Evolutionary conservation across 53 echinoderm and acorn worm genomes (phyloP).

Genomic region (Antedon mediterranea): DNA sequence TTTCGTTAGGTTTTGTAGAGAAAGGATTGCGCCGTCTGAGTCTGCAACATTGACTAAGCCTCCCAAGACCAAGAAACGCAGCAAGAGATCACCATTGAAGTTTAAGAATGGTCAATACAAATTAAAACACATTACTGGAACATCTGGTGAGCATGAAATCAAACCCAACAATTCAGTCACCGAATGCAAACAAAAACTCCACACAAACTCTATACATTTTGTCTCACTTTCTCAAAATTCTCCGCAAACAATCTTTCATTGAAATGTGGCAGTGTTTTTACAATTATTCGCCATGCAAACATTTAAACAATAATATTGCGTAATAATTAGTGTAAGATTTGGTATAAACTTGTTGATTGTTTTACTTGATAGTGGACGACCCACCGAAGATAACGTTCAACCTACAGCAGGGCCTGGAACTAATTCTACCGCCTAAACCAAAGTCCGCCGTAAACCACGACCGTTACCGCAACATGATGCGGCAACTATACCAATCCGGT

Average conservation of each 20-base stretch:
- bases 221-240: no score
- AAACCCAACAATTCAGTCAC: no score
- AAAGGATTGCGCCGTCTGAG: constrained; percentile 40
- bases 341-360: no score
- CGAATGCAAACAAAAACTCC: no score
- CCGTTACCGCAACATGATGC: constrained; percentile 28
- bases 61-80: constrained; percentile 48
- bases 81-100: constrained; percentile 40
- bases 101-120: constrained; percentile 63
- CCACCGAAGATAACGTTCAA: constrained; percentile 63
- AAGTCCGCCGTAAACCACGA: constrained; percentile 14
- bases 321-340: no score
- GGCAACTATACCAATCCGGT: constrained; percentile 38
- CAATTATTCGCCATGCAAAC: no score
- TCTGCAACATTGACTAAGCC: constrained; percentile 13
- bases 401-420: constrained; percentile 62
- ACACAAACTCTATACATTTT: no score
- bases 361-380: constrained; percentile 49
- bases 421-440: constrained; percentile 73
- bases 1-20: constrained; percentile 41
- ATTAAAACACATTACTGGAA: constrained; percentile 55
- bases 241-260: no score
- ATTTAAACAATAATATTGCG: no score
- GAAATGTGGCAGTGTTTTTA: no score
- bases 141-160: no score